Evolutionary conservation across 2,888 invertebrate genomes (phyloP).

Genomic region (Microplitis deprimator): DNA sequence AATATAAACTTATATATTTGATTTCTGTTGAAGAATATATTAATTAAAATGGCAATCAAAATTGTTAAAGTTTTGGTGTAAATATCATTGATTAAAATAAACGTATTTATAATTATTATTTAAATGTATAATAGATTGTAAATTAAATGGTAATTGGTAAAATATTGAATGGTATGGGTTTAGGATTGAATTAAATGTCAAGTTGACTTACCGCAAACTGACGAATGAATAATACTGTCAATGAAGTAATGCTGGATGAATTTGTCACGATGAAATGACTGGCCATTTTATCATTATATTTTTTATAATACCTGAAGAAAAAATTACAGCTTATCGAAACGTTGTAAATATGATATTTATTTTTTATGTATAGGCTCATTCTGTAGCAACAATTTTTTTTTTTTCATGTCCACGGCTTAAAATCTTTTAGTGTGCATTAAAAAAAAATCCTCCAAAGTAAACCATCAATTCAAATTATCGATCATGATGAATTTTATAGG

Average conservation of each 20-base stretch:
- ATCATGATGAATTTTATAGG: background rate
- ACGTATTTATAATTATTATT: background rate
- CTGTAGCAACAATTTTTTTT: too few relatives aligned
- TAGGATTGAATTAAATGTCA: background rate
- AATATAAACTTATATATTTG: background rate
- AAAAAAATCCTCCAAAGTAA: background rate
- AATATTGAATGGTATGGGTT: background rate
- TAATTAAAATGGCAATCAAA: background rate
- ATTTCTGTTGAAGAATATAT: background rate
- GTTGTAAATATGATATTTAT: background rate
- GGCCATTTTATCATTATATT: background rate
- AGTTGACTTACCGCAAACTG: conserved; percentile 1
- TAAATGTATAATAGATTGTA: background rate
- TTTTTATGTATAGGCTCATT: background rate
- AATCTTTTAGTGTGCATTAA: too few relatives aligned
- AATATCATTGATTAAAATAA: background rate
- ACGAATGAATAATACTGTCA: background rate
- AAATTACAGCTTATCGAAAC: background rate
- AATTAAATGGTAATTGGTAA: background rate
- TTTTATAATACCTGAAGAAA: background rate
- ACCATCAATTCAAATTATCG: background rate
- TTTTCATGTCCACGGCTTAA: too few relatives aligned
- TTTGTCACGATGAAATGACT: conserved; percentile 1
- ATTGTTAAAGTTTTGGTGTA: background rate
- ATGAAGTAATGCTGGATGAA: background rate